These are phyloP conservation scores for Drosophila fulvimacula DNA, from an alignment of 2,888 invertebrate species.

Conservation along the genomic window DNA sequence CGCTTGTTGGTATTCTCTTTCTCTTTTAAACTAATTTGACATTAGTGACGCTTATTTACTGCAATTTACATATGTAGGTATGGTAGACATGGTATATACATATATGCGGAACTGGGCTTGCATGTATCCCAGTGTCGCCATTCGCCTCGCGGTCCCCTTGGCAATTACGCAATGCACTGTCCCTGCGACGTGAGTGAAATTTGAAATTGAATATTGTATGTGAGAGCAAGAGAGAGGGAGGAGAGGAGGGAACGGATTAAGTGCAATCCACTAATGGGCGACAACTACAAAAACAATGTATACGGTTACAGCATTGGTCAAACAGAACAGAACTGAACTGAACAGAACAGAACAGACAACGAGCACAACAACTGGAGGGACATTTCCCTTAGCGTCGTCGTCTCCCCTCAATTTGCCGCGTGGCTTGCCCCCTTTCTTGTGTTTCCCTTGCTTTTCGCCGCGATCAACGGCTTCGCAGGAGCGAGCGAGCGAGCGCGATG, in stretches of 20 bases:
- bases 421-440: conserved; percentile 21
- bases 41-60: conserved; percentile 67
- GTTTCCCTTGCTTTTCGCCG: conserved; percentile 13
- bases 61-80: conserved; percentile 50
- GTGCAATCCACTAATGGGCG: conserved; percentile 53
- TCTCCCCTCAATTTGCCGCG: conserved; percentile 1
- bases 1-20: conserved; percentile 13
- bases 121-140: conserved; percentile 14
- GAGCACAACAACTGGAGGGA: neutral
- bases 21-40: conserved; percentile 44
- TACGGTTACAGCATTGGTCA: conserved; percentile 52
- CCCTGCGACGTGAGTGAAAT: conserved; percentile 61
- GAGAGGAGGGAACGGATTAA: conserved; percentile 38
- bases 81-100: conserved; percentile 10
- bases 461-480: conserved; percentile 40
- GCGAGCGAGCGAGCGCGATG: conserved; percentile 35
- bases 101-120: conserved; percentile 26
- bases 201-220: conserved; percentile 70
- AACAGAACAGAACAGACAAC: conserved; percentile 12
- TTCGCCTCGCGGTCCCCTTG: conserved; percentile 17
- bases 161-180: conserved; percentile 69
- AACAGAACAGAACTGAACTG: conserved; percentile 18
- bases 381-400: conserved; percentile 9
- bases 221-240: neutral
- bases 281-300: conserved; percentile 41